Base-by-base conservation (phyloP, 2,797 vertebrate genomes). In the Tragopan temminckii region DNA sequence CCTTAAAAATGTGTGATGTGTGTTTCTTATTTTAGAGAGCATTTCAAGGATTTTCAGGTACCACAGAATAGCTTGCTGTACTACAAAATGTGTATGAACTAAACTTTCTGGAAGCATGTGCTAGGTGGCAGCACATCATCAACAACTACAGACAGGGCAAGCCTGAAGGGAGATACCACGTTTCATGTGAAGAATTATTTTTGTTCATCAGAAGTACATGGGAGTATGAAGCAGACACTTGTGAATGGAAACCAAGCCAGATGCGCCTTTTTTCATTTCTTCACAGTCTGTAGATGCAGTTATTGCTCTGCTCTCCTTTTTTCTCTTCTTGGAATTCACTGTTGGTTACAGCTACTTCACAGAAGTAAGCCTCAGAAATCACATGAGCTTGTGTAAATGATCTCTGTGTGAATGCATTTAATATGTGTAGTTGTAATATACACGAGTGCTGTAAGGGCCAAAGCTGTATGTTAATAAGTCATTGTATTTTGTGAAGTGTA, bases 61-160 rank as follows among this genome's bases (percentile, higher is more conserved):
- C 72, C 6, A 31, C 13, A 43, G 23, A 42, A 55, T 17, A 58
- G 5, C 13, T 76, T 66, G 25, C 13, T 11, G 40, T 62, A 40
- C 27, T 19, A 13, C 29, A 20, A 20, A 40, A 40, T 8, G 12
- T 20, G 4, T 45, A 13, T 53, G 55, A 81, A 29, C 55, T 76
- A 61, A 88, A 35, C 33, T 77, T 80, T 86, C 82, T 95, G 68
- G 45, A 61, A 91, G 91, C 15, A 9, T 82, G 88, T 93, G 96
- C 96, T 97, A 98, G 97, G 74, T 97, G 97, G 97, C 97, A 98
- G 97, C 93, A 97, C 72, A 93, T 96, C 75, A 72, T 18, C 74
- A 79, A 92, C 79, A 63, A 31, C 74, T 24, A 11, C 25, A 25
- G 33, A 13, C 11, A 42, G 29, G 61, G 7, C 43, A 63, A 17